Base-by-base conservation (phyloP, 2,113 vertebrate genomes). In the Cryptomyrus ogoouensis region DNA sequence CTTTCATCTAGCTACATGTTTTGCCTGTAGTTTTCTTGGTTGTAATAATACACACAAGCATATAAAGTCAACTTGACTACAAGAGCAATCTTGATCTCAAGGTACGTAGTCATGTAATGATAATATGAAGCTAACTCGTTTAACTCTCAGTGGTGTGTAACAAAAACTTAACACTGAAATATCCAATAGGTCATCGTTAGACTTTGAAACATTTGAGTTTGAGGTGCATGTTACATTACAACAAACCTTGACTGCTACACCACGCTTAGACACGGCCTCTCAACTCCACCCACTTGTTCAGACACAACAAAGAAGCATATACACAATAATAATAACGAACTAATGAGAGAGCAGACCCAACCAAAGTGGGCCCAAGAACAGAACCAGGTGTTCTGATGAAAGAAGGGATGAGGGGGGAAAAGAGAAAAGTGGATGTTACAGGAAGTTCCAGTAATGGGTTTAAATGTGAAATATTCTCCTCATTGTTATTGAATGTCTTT, bases 301-400 rank as follows among this genome's bases (percentile, higher is more conserved):
- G 52, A 89, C 80, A 58, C 12, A 19, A 89, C 77, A 89, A 52
- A 13, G 56, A 89, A 46, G 56, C 31, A 62, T 49, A 85, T 15
- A 89, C 70, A 84, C 58, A 66, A 56, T 87, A 27, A 49, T 56
- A 56, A 87, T 35, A 27, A 62, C 24, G 27, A 31, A 47, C 42
- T 44, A 66, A 53, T 53, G 50, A 35, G 13, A 89, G 46, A 62
- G 89, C 50, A 35, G 39, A 62, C 35, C 27, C 7, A 62, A 84
- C 39, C 17, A 46, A 70, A 50, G n/a, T 74, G 44, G 46, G 2
- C 7, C 35, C 35, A 89, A 17, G 49, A 89, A 39, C 50, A 53
- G 19, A 49, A 83, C n/a, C 56, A 83, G 39, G 39, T 44, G 27
- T 47, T 84, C 7, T 89, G 3, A 85, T 84, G 77, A 39, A 56